A percentile compares a stretch with the other conserved stretches of the same genome.
phyloP scores from a whole-genome alignment of 2,797 vertebrate genomes.

The Protonibea diacanthus region DNA sequence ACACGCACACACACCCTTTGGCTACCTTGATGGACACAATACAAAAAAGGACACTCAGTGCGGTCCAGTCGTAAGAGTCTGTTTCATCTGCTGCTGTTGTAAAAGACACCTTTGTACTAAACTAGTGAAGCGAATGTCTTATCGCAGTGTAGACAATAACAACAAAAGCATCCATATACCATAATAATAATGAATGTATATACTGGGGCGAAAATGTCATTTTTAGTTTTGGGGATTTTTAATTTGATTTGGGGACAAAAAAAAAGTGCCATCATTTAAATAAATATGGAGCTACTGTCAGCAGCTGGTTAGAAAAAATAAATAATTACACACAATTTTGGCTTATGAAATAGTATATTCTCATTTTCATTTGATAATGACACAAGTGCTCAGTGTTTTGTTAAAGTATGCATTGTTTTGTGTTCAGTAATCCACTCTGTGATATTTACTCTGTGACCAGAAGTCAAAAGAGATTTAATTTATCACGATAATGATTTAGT shows the following conservation, averaged over 20 bases:
- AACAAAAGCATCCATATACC: neutral
- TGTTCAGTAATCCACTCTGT: neutral
- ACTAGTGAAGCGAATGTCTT: too few species aligned
- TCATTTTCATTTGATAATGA: neutral
- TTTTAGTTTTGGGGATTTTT: neutral
- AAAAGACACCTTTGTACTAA: neutral
- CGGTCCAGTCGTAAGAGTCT: neutral
- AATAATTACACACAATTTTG: neutral
- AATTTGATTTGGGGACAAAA: neutral
- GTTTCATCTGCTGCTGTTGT: neutral
- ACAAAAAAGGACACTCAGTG: neutral
- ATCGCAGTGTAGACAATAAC: neutral
- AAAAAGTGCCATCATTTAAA: neutral
- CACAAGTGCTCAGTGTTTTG: neutral
- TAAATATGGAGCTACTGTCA: neutral
- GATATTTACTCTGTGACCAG: neutral
- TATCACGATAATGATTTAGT: neutral
- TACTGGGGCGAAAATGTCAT: too few species aligned
- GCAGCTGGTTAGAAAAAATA: neutral
- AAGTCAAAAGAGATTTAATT: neutral
- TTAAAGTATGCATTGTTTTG: neutral
- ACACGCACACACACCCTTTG: slow-evolving; percentile 13
- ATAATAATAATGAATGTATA: neutral
- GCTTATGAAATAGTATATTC: neutral
- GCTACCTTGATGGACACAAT: neutral